Percentiles rank a stretch among this genome's conserved stretches.
These are phyloP conservation scores for Sebastes matsubarae DNA, from an alignment of 2,797 vertebrate genomes.

Conservation along the genomic window DNA sequence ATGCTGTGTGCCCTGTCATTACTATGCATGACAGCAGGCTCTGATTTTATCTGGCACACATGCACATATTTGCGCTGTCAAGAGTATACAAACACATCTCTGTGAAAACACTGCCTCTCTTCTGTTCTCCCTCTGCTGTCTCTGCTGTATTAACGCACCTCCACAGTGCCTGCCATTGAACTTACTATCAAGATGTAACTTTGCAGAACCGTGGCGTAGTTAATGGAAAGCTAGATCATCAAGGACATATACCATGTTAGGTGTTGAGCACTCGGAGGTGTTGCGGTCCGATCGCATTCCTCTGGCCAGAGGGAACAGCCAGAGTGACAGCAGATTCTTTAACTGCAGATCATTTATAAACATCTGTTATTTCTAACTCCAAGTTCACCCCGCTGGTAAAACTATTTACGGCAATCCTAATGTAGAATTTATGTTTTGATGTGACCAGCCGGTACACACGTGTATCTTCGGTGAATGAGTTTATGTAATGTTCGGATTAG, in stretches of 20 bases:
- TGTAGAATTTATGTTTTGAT: constrained; percentile 55
- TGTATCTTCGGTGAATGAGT: constrained; percentile 51
- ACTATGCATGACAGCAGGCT: constrained; percentile 55
- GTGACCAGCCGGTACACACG: constrained; percentile 43
- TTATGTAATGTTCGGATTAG: constrained; percentile 61
- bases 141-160: constrained; percentile 29
- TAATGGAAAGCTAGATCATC: constrained; percentile 60
- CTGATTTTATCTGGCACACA: constrained; percentile 63
- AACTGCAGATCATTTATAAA: constrained; percentile 69
- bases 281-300: constrained; percentile 51
- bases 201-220: constrained; percentile 43
- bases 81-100: constrained; percentile 49
- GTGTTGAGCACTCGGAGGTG: constrained; percentile 41
- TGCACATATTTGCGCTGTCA: constrained; percentile 57
- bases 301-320: constrained; percentile 31
- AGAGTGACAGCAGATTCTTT: constrained; percentile 55
- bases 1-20: constrained; percentile 70
- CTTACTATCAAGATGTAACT: constrained; percentile 25
- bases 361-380: constrained; percentile 64
- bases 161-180: constrained; percentile 11
- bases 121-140: constrained; percentile 30
- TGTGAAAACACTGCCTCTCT: constrained; percentile 30
- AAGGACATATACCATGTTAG: constrained; percentile 70
- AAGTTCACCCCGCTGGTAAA: constrained; percentile 32
- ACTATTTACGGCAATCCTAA: constrained; percentile 39